These are phyloP conservation scores for Carcharodon carcharias DNA, from an alignment of 2,797 vertebrate genomes.

Conservation along the genomic window DNA sequence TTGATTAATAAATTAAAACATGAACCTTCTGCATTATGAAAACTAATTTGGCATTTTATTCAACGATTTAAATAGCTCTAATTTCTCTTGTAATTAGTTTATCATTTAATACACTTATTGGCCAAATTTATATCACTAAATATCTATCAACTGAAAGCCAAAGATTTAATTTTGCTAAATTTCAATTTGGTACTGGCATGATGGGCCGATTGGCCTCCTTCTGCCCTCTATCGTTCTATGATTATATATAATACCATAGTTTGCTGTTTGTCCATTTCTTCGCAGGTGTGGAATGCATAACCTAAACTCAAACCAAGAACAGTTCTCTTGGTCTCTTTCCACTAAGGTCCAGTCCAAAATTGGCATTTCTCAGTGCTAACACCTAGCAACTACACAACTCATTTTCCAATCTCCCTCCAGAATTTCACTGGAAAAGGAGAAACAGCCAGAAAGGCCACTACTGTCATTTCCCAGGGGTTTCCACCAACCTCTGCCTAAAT, in stretches of 20 bases:
- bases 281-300: neutral
- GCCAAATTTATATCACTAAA: neutral
- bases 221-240: neutral
- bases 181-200: neutral
- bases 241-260: too few relatives aligned
- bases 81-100: neutral
- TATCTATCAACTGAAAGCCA: neutral
- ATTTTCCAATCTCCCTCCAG: neutral
- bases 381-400: neutral
- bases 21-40: neutral
- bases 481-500: neutral
- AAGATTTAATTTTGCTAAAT: neutral
- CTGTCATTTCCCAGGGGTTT: neutral
- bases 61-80: neutral
- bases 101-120: neutral
- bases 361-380: neutral
- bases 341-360: neutral
- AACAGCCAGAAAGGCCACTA: neutral
- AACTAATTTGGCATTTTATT: neutral
- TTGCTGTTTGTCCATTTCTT: neutral
- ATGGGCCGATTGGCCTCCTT: neutral
- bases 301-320: neutral
- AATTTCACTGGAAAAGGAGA: neutral
- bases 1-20: neutral
- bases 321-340: neutral